Evolutionary conservation across 2,113 vertebrate species (phyloP).

Genomic region (Gila orcuttii): DNA sequence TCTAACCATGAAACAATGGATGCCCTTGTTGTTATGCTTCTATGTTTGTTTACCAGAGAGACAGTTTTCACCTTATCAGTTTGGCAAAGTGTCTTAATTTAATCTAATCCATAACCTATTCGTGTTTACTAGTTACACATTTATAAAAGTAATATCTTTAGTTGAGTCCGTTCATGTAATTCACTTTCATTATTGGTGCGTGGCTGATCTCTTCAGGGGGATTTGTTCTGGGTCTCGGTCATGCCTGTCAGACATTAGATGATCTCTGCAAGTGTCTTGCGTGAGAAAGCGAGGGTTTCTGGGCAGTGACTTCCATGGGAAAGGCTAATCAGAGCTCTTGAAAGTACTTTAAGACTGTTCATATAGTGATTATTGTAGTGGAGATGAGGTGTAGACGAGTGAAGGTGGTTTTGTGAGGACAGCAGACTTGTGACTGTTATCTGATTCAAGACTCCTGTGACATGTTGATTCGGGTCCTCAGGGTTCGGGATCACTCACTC

Average conservation of each 20-base stretch:
- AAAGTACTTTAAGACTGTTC: background rate
- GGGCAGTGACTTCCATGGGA: background rate
- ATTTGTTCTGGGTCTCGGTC: background rate
- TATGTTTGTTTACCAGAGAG: background rate
- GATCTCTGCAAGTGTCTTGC: conserved; percentile 4
- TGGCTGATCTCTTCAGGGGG: conserved; percentile 5
- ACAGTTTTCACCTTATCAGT: background rate
- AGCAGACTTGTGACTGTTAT: conserved; percentile 20
- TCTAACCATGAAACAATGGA: background rate
- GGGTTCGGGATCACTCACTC: conserved; percentile 8
- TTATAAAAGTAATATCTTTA: background rate
- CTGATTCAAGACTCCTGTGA: conserved; percentile 22
- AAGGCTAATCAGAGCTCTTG: background rate
- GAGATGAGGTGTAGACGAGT: background rate
- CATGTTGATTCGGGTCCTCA: conserved; percentile 31
- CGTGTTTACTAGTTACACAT: conserved; percentile 7
- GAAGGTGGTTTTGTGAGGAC: conserved; percentile 6
- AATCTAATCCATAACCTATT: background rate
- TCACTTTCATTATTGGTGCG: background rate
- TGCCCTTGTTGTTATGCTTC: background rate
- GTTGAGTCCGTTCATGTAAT: too few relatives aligned
- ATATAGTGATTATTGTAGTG: background rate
- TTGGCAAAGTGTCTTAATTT: background rate
- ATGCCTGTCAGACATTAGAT: background rate
- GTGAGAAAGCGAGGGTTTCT: background rate